Percentiles rank a stretch among this genome's conserved stretches.
Conservation (phyloP, 2,797 vertebrate genomes). For the Glyptemys insculpta region DNA sequence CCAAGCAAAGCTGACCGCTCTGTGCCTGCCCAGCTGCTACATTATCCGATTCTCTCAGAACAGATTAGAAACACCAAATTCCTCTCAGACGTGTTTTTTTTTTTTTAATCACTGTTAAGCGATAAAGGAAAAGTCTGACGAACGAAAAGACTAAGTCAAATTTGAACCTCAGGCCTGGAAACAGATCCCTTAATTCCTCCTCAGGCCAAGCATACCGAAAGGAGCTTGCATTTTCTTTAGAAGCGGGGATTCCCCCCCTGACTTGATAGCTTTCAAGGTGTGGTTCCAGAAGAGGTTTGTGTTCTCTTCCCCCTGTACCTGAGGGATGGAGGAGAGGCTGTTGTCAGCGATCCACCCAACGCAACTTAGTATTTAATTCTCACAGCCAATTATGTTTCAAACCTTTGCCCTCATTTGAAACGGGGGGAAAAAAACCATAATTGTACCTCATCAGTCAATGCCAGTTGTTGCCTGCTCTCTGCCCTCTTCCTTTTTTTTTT, state of each 20-base stretch:
- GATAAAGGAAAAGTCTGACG: not conserved
- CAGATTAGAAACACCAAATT: not conserved
- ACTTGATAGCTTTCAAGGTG: not conserved
- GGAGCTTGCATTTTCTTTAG: not conserved
- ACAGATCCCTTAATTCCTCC: not conserved
- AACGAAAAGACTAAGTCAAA: not conserved
- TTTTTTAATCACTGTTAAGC: not conserved
- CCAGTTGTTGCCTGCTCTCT: not conserved
- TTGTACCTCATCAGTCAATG: not conserved
- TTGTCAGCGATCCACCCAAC: fast-evolving
- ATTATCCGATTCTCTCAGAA: not conserved
- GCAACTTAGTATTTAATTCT: not conserved
- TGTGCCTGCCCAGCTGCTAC: not conserved
- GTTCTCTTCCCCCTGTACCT: not conserved
- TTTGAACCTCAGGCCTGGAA: not conserved
- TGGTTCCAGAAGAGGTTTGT: not conserved
- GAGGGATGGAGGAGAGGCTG: not conserved
- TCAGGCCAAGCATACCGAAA: not conserved
- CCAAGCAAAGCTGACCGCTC: not conserved
- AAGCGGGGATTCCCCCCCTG: fast-evolving
- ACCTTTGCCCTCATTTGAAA: fast-evolving
- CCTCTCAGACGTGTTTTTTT: not conserved
- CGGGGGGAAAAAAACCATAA: not conserved
- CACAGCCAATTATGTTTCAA: not conserved
- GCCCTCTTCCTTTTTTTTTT: not conserved